phyloP scores from a whole-genome alignment of 2,888 invertebrate genomes.

The Pheosia tremula region DNA sequence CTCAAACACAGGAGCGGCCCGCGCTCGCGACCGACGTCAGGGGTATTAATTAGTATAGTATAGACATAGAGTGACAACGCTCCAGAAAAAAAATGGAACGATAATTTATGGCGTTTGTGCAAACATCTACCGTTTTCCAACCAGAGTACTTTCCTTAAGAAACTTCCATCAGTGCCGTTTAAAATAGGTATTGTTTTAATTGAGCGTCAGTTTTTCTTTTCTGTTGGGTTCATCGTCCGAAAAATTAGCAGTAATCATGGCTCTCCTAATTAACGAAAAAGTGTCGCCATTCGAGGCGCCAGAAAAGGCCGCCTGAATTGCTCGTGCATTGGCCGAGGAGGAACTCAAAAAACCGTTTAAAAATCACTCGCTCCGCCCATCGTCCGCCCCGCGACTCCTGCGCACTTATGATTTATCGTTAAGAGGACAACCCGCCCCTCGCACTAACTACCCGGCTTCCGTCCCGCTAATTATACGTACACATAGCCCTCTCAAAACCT shows the following conservation, averaged over 20 bases:
- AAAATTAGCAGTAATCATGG: conserved; percentile 75
- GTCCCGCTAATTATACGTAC: conserved; percentile 77
- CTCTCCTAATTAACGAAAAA: conserved; percentile 81
- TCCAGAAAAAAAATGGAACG: conserved; percentile 41
- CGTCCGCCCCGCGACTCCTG: conserved; percentile 75
- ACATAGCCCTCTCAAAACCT: conserved; percentile 70
- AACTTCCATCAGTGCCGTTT: conserved; percentile 24
- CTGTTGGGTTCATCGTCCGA: conserved; percentile 57
- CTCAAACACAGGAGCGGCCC: conserved; percentile 63
- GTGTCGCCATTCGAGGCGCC: conserved; percentile 74
- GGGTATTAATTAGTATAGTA: conserved; percentile 80
- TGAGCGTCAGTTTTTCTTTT: conserved; percentile 36
- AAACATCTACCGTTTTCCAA: conserved; percentile 32
- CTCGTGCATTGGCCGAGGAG: conserved; percentile 75
- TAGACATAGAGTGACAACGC: conserved; percentile 70
- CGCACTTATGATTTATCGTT: conserved; percentile 83
- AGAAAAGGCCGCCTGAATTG: conserved; percentile 77
- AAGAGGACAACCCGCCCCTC: conserved; percentile 79
- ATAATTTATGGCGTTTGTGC: conserved; percentile 26
- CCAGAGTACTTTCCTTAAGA: conserved; percentile 28
- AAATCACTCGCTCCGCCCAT: conserved; percentile 81
- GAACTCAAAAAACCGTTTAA: conserved; percentile 83
- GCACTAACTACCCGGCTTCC: conserved; percentile 77
- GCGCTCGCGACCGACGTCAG: conserved; percentile 51
- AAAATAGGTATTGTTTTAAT: conserved; percentile 44